Percentiles rank a stretch among this genome's conserved stretches.
Conservation (phyloP, 2,797 vertebrate genomes). For the Xenops minutus region DNA sequence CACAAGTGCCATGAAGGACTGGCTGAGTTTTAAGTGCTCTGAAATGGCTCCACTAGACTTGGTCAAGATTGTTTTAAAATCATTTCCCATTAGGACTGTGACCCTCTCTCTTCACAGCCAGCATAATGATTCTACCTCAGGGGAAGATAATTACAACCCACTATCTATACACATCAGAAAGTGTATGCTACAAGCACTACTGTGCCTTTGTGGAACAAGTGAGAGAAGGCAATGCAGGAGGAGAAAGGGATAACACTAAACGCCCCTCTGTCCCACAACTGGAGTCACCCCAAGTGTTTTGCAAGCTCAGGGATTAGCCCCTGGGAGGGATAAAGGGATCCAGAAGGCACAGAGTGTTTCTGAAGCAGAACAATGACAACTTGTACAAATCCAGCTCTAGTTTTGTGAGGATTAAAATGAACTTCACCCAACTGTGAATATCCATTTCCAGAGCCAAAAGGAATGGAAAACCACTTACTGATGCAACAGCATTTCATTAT, state of each 20-base stretch:
- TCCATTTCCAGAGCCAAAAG: constrained; percentile 49
- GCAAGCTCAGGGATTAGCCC: background rate
- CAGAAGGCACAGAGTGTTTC: constrained; percentile 42
- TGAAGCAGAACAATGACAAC: constrained; percentile 55
- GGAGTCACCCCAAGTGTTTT: background rate
- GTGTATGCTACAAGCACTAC: background rate
- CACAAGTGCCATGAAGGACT: constrained; percentile 31
- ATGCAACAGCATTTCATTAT: constrained; percentile 56
- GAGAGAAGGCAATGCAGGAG: background rate
- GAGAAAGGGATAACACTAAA: background rate
- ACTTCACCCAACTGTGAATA: constrained; percentile 65
- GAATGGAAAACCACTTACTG: constrained; percentile 58
- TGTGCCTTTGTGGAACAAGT: background rate
- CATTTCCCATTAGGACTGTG: constrained; percentile 47
- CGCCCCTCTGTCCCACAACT: background rate
- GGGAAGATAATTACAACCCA: constrained; percentile 45
- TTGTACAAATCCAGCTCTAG: constrained; percentile 56
- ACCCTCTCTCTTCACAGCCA: constrained; percentile 28
- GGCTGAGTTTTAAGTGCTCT: constrained; percentile 49
- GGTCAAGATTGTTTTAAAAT: constrained; percentile 59
- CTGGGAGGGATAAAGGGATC: constrained; percentile 40
- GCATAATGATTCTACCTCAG: constrained; percentile 15
- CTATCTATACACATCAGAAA: constrained; percentile 32
- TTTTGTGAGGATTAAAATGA: constrained; percentile 68
- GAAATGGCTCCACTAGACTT: constrained; percentile 55